Evolutionary conservation across 2,113 vertebrate species (phyloP).

Genomic region (Myotis brandtii): DNA sequence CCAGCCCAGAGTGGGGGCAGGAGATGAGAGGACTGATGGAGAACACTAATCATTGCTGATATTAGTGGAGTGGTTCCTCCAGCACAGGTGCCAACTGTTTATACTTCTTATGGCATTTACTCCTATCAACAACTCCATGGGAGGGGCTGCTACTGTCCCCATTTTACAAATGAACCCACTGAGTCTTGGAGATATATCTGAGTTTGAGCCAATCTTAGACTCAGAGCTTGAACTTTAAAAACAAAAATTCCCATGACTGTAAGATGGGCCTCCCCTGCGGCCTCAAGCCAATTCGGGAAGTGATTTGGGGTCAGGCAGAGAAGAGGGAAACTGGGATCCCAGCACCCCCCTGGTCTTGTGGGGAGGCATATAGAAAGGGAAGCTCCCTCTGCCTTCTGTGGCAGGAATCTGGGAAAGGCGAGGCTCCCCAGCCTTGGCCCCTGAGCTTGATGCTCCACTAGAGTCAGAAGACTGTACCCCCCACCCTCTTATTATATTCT

Average conservation of each 20-base stretch:
- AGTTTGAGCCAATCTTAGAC: background rate
- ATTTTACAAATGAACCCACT: background rate
- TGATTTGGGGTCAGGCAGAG: background rate
- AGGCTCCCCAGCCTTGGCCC: background rate
- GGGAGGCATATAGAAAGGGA: background rate
- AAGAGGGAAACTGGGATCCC: background rate
- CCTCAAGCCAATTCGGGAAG: background rate
- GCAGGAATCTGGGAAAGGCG: background rate
- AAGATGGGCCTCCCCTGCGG: background rate
- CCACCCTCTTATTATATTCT: background rate
- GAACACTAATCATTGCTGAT: background rate
- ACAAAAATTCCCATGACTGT: background rate
- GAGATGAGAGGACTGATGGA: background rate
- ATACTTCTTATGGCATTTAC: background rate
- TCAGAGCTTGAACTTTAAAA: slow-evolving; percentile 4
- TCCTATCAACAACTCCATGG: background rate
- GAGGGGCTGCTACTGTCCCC: background rate
- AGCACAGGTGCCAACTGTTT: background rate
- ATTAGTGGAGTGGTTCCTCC: background rate
- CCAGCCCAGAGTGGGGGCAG: background rate
- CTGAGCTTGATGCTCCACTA: background rate
- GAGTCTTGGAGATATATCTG: background rate
- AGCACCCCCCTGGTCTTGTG: background rate
- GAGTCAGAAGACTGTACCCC: background rate
- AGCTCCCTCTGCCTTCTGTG: slow-evolving; percentile 76